Evolutionary conservation across 2,797 vertebrate genomes (phyloP), one percentile per base, ranked within the genome.

Genomic region (Pelochelys cantorii): DNA sequence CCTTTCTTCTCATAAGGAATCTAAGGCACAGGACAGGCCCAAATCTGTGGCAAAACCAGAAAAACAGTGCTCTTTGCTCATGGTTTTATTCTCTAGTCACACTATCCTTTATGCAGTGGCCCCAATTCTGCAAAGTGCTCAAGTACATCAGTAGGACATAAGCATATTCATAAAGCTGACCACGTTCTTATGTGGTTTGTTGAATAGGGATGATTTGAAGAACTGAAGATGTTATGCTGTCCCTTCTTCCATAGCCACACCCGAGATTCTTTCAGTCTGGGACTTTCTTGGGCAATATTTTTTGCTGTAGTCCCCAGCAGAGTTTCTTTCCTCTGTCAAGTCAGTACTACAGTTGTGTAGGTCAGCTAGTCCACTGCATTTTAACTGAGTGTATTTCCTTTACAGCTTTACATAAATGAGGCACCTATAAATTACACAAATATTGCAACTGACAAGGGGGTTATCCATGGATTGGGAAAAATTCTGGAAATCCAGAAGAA

Each of bases 401-500:
- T 85, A 77, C 97, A 99, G 99, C 86, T 99, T 23, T 99, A 98
- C 53, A 95, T 99, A 83, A 99, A 99, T 8, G 97, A 98, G 1
- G 99, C 98, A 5, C 98, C 97, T 52, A 77, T 99, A 60, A 99
- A 97, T 94, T 97, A 98, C 1, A 98, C 98, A 62, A 98, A 99
- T 81, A 94, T 98, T 71, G 97, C 98, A 94, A 98, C 98, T 4
- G 98, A 98, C 94, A 98, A 98, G 81, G 99, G 99, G 60, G 98
- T 99, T 94, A 98, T 99, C 83, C 99, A 99, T 14, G 98, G 98
- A 1, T 84, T 99, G 93, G 97, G 97, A 5, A 98, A 98, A 7
- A 99, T 99, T 56, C 97, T 99, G 84, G 97, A 97, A 94, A 98
- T 99, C 93, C 98, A 97, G 96, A 98, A 97, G 96, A 99, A 99